Evolutionary conservation across 2,113 vertebrate species (phyloP).

Genomic region (Camarhynchus parvulus): DNA sequence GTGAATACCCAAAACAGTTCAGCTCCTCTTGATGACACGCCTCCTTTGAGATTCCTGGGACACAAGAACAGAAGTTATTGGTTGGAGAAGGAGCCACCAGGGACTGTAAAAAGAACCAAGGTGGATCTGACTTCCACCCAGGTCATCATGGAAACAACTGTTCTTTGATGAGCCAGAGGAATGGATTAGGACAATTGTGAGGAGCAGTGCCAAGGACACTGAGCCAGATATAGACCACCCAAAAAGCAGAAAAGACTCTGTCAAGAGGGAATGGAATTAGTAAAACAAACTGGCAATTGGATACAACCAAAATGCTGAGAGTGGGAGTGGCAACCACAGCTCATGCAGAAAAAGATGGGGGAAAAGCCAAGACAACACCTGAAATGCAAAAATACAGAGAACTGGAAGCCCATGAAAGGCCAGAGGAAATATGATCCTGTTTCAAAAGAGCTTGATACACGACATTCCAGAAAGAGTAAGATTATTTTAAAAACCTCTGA

Average conservation of each 20-base stretch:
- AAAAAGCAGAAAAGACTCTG: not conserved
- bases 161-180: not conserved
- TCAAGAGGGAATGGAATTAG: not conserved
- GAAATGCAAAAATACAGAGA: not conserved
- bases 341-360: not conserved
- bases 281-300: not conserved
- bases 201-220: not conserved
- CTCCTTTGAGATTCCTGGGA: not conserved
- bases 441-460: not conserved
- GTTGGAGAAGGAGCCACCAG: not conserved
- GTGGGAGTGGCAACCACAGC: not conserved
- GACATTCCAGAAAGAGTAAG: not conserved
- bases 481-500: not conserved
- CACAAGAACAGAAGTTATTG: not conserved
- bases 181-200: not conserved
- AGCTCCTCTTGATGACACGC: not conserved
- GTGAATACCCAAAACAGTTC: not conserved
- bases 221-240: not conserved
- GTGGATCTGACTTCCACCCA: not conserved
- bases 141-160: not conserved
- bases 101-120: not conserved
- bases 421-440: not conserved
- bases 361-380: not conserved
- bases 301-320: not conserved
- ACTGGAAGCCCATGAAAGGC: not conserved